Percentiles rank a stretch among this genome's conserved stretches.
These are phyloP conservation scores for Cheilosia urbana DNA, from an alignment of 2,888 invertebrate species.

Conservation along the genomic window DNA sequence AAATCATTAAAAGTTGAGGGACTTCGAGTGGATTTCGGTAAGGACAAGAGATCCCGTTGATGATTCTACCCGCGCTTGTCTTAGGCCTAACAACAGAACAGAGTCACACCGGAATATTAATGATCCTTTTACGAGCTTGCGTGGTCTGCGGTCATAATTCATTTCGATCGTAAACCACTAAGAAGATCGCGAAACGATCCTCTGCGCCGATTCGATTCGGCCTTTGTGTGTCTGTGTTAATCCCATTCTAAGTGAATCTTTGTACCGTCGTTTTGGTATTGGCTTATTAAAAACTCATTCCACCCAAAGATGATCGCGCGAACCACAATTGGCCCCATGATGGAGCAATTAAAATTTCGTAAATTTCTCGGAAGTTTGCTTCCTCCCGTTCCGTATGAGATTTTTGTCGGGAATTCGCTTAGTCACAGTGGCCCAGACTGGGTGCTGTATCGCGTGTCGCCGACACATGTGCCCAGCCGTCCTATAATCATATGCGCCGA, in stretches of 20 bases:
- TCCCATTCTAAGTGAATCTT: conserved; percentile 50
- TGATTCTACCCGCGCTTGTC: conserved; percentile 35
- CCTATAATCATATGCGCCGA: conserved; percentile 39
- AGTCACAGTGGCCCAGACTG: conserved; percentile 50
- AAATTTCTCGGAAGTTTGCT: conserved; percentile 67
- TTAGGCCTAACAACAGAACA: conserved; percentile 1
- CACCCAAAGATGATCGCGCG: conserved; percentile 50
- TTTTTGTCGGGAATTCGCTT: conserved; percentile 61
- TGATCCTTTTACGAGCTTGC: conserved; percentile 82
- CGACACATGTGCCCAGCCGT: conserved; percentile 41
- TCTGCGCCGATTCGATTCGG: conserved; percentile 52
- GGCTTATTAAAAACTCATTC: conserved; percentile 73
- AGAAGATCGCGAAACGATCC: conserved; percentile 71
- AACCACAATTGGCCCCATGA: conserved; percentile 58
- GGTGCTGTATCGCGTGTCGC: conserved; percentile 49
- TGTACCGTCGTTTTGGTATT: conserved; percentile 9
- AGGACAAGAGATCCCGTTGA: conserved; percentile 43
- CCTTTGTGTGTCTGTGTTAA: conserved; percentile 37
- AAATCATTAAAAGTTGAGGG: conserved; percentile 62
- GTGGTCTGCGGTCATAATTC: conserved; percentile 82
- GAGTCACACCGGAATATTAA: conserved; percentile 78
- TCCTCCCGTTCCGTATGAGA: conserved; percentile 61
- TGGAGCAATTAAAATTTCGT: conserved; percentile 74
- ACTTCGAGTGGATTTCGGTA: not conserved
- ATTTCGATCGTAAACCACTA: conserved; percentile 80